phyloP scores from a whole-genome alignment of 92 coral and sea anemone genomes.

The Bergia sp. region DNA sequence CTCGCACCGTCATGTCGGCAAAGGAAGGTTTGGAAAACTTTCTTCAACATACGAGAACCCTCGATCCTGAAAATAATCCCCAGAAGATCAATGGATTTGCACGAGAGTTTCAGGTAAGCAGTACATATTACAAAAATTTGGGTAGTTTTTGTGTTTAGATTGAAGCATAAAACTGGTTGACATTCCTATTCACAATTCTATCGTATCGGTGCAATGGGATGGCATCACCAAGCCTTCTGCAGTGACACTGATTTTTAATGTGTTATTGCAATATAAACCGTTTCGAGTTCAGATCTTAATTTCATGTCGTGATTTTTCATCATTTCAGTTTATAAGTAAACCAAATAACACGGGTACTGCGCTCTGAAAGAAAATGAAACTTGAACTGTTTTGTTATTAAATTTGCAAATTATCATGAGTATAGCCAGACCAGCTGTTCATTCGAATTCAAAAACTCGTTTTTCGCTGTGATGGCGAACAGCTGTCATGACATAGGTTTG shows the following conservation, averaged over 20 bases:
- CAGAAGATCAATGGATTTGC: conserved; percentile 84
- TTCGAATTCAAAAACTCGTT: background rate
- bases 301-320: background rate
- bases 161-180: no score
- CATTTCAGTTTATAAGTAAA: background rate
- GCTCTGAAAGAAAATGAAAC: background rate
- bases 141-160: background rate
- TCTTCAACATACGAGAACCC: conserved; percentile 64
- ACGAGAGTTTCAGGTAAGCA: conserved; percentile 85
- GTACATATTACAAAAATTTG: background rate
- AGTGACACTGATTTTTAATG: background rate
- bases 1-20: conserved; percentile 33
- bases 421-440: background rate
- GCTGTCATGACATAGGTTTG: background rate
- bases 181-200: background rate
- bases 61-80: conserved; percentile 67
- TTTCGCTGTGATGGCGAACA: background rate
- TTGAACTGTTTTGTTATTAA: background rate
- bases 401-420: background rate
- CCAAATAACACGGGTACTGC: background rate
- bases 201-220: background rate
- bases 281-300: background rate
- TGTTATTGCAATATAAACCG: background rate
- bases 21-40: conserved; percentile 59
- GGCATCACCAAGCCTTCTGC: background rate